Percentiles rank a stretch among this genome's conserved stretches.
Conservation (phyloP, 2,888 invertebrate species). For the Ctenicera cuprea region DNA sequence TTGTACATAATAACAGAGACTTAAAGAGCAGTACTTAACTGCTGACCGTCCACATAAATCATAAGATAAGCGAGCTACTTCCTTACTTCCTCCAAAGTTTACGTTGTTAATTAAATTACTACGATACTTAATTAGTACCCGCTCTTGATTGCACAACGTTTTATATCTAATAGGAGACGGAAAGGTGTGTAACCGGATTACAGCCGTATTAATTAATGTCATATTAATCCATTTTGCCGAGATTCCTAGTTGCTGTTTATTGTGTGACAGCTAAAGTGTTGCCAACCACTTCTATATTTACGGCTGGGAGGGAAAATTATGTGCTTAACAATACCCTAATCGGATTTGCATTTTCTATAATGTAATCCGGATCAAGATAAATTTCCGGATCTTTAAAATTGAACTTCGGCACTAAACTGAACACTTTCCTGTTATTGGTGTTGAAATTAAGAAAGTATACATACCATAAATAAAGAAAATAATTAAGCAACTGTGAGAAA, state of each 20-base stretch:
- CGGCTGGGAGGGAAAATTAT: conserved; percentile 11
- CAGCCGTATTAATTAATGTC: conserved; percentile 55
- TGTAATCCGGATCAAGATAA: neutral
- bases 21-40: conserved; percentile 65
- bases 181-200: conserved; percentile 57
- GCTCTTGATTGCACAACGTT: conserved; percentile 61
- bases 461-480: no score
- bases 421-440: neutral
- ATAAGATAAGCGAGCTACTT: conserved; percentile 65
- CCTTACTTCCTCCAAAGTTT: conserved; percentile 63
- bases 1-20: conserved; percentile 62
- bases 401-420: conserved; percentile 7
- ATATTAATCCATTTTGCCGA: conserved; percentile 48
- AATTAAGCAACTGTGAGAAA: no score
- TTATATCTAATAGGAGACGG: conserved; percentile 50
- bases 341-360: conserved; percentile 16
- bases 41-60: conserved; percentile 66
- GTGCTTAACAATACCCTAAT: conserved; percentile 5
- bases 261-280: conserved; percentile 26
- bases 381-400: conserved; percentile 12
- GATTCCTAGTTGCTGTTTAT: conserved; percentile 33
- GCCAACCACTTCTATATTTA: conserved; percentile 26
- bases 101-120: conserved; percentile 68
- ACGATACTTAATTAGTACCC: conserved; percentile 66
- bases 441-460: no score